Evolutionary conservation across 1,140 invertebrate genomes (phyloP).

Genomic region (Theocolax elegans): DNA sequence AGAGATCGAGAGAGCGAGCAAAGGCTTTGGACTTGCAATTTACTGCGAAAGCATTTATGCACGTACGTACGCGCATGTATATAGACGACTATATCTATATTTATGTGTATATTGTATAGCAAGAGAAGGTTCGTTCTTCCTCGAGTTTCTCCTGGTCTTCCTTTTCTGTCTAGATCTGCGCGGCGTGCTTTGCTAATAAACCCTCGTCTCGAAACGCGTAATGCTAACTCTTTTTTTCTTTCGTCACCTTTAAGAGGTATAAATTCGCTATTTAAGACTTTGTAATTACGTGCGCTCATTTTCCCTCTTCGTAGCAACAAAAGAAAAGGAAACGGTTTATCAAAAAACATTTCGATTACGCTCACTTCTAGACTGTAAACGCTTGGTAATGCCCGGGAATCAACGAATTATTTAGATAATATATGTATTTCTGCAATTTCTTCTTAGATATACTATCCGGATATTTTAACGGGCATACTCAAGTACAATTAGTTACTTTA

Average conservation of each 20-base stretch:
- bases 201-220: background rate
- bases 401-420: constrained; percentile 18
- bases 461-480: too few relatives aligned
- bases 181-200: background rate
- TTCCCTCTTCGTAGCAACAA: background rate
- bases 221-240: background rate
- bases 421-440: background rate
- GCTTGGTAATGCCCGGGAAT: background rate
- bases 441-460: too few relatives aligned
- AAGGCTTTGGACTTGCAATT: background rate
- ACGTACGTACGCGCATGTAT: background rate
- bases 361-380: background rate
- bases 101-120: background rate
- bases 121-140: too few relatives aligned
- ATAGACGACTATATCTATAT: background rate
- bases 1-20: too few relatives aligned
- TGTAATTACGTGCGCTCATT: constrained; percentile 14
- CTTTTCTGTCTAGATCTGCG: background rate
- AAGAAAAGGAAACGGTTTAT: constrained; percentile 4
- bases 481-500: too few relatives aligned
- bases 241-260: constrained; percentile 12
- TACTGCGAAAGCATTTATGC: background rate
- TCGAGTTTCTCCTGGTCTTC: background rate
- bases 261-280: constrained; percentile 13
- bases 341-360: constrained; percentile 13